phyloP scores from a whole-genome alignment of 1,140 invertebrate species.

The Caerostris darwini region DNA sequence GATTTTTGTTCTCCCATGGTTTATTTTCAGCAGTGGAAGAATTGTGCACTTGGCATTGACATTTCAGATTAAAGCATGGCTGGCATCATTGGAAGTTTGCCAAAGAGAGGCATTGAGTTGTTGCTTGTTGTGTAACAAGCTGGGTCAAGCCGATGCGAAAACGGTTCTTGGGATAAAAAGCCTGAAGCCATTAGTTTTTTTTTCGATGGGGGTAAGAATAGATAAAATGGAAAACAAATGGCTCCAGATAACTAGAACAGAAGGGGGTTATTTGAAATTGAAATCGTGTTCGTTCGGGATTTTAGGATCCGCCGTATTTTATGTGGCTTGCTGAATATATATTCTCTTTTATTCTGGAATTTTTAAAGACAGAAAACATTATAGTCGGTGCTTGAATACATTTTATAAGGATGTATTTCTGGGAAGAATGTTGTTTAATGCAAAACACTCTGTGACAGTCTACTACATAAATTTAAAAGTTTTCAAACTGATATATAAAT shows the following conservation, averaged over 20 bases:
- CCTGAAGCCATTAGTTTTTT: not conserved
- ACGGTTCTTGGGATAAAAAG: not conserved
- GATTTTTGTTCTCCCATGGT: not conserved
- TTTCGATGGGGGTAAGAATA: not conserved
- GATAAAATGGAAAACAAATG: not conserved
- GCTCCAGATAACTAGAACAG: not conserved
- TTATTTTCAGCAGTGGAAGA: conserved; percentile 28
- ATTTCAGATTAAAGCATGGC: conserved; percentile 31
- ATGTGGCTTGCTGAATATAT: no score
- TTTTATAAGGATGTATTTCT: no score
- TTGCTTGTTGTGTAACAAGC: conserved; percentile 39
- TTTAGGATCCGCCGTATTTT: not conserved
- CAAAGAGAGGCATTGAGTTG: not conserved
- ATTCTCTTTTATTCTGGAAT: no score
- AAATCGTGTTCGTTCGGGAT: not conserved
- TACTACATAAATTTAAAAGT: no score
- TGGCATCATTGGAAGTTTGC: conserved; percentile 15
- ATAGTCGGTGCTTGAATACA: no score
- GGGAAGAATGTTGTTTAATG: no score
- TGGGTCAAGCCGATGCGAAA: conserved; percentile 21
- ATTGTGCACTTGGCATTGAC: conserved; percentile 57
- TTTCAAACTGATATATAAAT: no score
- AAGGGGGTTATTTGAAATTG: not conserved
- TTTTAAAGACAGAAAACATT: no score
- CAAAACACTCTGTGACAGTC: no score